A percentile compares a stretch with the other conserved stretches of the same genome.
These are phyloP conservation scores for Philotrypesis tridentata DNA, from an alignment of 1,140 invertebrate genomes.

Conservation along the genomic window DNA sequence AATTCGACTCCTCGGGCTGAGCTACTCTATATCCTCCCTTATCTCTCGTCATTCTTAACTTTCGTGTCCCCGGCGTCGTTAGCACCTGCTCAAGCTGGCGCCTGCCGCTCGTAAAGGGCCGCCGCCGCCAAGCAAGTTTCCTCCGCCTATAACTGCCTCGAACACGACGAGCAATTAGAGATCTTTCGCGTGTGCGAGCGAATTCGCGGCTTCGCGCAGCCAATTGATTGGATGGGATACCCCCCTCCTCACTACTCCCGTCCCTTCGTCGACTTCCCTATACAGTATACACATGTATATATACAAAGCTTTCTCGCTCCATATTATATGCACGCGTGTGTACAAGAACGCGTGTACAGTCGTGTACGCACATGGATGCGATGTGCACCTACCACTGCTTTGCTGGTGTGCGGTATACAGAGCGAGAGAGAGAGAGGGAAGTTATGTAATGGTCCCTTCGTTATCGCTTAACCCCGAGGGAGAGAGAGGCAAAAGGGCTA, in stretches of 20 bases:
- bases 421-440: background rate
- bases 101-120: constrained; percentile 55
- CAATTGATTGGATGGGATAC: constrained; percentile 3
- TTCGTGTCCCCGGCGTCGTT: constrained; percentile 56
- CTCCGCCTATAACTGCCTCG: constrained; percentile 16
- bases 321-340: no score
- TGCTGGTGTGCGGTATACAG: no score
- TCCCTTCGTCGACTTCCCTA: no score
- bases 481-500: no score
- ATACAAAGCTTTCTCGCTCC: no score
- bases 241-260: no score
- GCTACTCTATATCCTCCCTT: constrained; percentile 23
- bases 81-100: constrained; percentile 63
- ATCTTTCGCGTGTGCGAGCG: background rate
- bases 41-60: constrained; percentile 39
- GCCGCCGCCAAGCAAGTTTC: constrained; percentile 40
- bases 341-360: no score
- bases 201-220: constrained; percentile 6
- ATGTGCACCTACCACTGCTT: no score
- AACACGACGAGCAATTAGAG: constrained; percentile 45
- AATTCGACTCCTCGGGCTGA: background rate
- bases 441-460: background rate
- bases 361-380: no score
- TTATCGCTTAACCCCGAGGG: background rate
- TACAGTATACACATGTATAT: no score